A percentile compares a stretch with the other conserved stretches of the same genome.
Conservation (phyloP, 1,140 invertebrate species). For the Dendroctonus valens region DNA sequence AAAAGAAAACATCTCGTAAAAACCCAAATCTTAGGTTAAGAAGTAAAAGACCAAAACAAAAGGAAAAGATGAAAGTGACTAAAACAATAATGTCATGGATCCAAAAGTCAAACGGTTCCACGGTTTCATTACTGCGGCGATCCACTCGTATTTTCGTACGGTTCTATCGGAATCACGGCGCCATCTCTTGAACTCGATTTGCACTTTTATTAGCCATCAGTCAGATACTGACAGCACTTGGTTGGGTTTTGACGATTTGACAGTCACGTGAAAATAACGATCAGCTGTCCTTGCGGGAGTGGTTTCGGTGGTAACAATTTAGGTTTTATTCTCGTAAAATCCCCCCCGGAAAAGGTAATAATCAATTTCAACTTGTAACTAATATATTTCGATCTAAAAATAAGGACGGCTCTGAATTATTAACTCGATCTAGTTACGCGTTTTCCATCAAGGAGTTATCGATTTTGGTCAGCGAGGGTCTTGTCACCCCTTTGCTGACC, state of each 20-base stretch:
- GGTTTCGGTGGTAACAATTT: constrained; percentile 43
- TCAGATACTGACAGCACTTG: constrained; percentile 42
- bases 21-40: too few species aligned
- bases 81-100: too few species aligned
- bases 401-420: neutral
- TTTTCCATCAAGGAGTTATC: constrained; percentile 15
- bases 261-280: constrained; percentile 52
- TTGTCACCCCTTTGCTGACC: constrained; percentile 28
- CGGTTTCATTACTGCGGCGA: too few species aligned
- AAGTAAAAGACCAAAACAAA: too few species aligned
- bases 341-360: constrained; percentile 16
- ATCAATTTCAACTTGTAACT: neutral
- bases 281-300: constrained; percentile 51
- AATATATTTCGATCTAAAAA: too few species aligned
- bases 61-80: too few species aligned
- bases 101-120: too few species aligned
- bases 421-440: neutral
- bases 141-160: too few species aligned
- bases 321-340: constrained; percentile 27
- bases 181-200: neutral
- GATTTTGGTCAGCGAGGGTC: constrained; percentile 23
- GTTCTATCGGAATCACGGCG: neutral
- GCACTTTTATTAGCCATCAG: constrained; percentile 11
- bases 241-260: constrained; percentile 5
- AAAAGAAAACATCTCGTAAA: too few species aligned